A percentile compares a stretch with the other conserved stretches of the same genome.
phyloP scores from a whole-genome alignment of 2,888 invertebrate genomes.

The Dinocampus coccinellae region DNA sequence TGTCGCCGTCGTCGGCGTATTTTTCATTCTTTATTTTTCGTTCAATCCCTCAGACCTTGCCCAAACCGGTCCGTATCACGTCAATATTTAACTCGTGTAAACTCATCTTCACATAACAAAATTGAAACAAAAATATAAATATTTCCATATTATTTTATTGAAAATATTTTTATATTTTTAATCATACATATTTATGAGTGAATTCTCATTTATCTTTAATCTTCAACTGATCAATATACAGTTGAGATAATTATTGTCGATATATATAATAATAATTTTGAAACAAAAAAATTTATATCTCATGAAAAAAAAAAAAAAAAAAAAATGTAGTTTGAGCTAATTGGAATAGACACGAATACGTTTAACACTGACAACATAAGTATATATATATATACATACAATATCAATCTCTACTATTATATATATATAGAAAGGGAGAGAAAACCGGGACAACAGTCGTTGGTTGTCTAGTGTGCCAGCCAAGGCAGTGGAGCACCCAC shows the following conservation, averaged over 20 bases:
- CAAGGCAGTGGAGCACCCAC: conserved; percentile 1
- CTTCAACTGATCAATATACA: neutral
- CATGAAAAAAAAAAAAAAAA: neutral
- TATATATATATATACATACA: neutral
- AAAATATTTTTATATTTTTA: neutral
- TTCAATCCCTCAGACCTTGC: conserved; percentile 7
- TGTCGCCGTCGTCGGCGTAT: neutral
- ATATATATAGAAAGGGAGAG: neutral
- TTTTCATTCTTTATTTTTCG: neutral
- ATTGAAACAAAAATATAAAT: neutral
- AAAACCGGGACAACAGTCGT: neutral
- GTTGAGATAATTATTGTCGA: neutral
- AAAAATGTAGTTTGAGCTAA: neutral
- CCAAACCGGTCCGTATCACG: conserved; percentile 23
- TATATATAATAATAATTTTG: neutral
- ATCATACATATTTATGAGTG: neutral
- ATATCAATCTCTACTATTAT: neutral
- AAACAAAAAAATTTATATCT: too few species aligned
- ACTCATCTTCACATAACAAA: conserved; percentile 4
- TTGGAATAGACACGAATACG: neutral
- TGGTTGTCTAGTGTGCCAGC: neutral
- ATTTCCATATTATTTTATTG: neutral
- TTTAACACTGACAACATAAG: neutral
- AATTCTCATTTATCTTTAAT: neutral
- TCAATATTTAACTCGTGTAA: conserved; percentile 14